A percentile compares a stretch with the other conserved stretches of the same genome.
Evolutionary conservation across 2,797 vertebrate genomes (phyloP).

Genomic region (Vipera latastei): DNA sequence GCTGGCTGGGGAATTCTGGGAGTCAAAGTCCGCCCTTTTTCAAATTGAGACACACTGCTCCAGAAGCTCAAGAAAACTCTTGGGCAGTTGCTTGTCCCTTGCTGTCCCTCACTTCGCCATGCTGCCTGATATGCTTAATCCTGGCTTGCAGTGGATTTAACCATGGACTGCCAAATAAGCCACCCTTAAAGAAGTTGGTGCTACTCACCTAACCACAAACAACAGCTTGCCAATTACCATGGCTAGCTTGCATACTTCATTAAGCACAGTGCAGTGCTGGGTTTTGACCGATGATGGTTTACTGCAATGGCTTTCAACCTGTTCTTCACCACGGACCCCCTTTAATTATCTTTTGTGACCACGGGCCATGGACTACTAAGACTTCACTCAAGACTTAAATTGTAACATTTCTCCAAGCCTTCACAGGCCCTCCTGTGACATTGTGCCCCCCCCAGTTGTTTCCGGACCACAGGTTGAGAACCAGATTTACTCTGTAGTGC

Average conservation of each 20-base stretch:
- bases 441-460: fast-evolving
- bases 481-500: background rate
- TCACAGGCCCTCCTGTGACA: background rate
- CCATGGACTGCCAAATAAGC: background rate
- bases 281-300: background rate
- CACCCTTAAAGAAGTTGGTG: background rate
- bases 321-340: background rate
- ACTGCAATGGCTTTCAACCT: background rate
- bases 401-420: background rate
- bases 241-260: background rate
- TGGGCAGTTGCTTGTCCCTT: background rate
- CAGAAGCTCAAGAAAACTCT: background rate
- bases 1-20: background rate
- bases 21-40: background rate
- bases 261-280: background rate
- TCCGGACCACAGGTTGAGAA: too few relatives aligned
- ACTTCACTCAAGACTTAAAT: background rate
- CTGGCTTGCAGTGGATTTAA: background rate
- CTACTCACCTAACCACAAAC: background rate
- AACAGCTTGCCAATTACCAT: background rate
- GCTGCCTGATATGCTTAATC: background rate
- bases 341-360: background rate
- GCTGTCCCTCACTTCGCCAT: background rate
- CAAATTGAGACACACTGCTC: background rate
- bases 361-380: background rate